A percentile compares a stretch with the other conserved stretches of the same genome.
Evolutionary conservation across 2,888 invertebrate genomes (phyloP).

Genomic region (Oxyscelio sp.): DNA sequence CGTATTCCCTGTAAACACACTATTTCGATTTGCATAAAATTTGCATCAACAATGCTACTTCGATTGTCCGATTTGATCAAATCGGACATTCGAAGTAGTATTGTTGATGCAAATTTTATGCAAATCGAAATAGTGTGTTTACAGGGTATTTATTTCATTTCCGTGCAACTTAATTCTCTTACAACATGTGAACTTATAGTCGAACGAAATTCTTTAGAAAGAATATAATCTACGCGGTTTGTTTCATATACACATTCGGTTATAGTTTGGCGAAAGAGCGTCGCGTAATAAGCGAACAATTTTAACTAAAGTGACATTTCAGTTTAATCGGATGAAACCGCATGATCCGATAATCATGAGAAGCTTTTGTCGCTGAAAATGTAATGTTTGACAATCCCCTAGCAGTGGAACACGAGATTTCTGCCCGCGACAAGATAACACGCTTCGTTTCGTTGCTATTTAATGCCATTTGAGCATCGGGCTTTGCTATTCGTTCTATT

Average conservation of each 20-base stretch:
- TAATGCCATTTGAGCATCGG: constrained; percentile 41
- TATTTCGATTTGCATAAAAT: too few relatives aligned
- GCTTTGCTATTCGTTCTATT: constrained; percentile 33
- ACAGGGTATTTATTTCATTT: constrained; percentile 65
- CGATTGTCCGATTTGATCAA: too few relatives aligned
- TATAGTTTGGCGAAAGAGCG: constrained; percentile 60
- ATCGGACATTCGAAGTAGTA: too few relatives aligned
- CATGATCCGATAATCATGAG: constrained; percentile 69
- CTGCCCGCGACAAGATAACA: constrained; percentile 67
- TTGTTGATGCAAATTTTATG: too few relatives aligned
- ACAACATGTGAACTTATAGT: constrained; percentile 54
- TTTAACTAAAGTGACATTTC: constrained; percentile 71
- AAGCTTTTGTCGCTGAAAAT: constrained; percentile 69
- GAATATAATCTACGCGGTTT: constrained; percentile 58
- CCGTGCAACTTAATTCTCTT: constrained; percentile 57
- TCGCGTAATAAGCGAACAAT: constrained; percentile 68
- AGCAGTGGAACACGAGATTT: constrained; percentile 65
- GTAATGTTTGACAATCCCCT: constrained; percentile 64
- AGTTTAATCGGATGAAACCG: constrained; percentile 71
- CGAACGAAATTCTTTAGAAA: constrained; percentile 56
- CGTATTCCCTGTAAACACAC: too few relatives aligned
- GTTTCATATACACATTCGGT: constrained; percentile 55
- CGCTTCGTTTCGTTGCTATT: constrained; percentile 61
- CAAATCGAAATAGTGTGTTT: too few relatives aligned
- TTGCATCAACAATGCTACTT: too few relatives aligned